Evolutionary conservation across 2,888 invertebrate species (phyloP), one percentile per base, ranked within the genome.

Genomic region (Piscicola geometra): DNA sequence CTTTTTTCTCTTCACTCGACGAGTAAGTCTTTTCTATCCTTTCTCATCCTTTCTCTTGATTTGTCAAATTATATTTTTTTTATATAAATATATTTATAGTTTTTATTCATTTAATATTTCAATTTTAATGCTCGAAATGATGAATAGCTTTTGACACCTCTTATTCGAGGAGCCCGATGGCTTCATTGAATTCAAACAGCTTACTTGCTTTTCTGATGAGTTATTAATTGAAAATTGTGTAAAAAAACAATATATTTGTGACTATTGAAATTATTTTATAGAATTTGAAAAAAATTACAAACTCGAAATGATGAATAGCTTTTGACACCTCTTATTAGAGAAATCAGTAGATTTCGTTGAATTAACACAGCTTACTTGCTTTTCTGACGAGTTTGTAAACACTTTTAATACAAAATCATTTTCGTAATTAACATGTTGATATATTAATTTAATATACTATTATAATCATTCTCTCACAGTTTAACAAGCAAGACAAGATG

Each of bases 111-210:
- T 41, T 15, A 41, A 41, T 9, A 41, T 56, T 25, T 25, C 21
- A 18, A 5, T 56, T 56, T 15, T 15, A 56, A 56, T 18, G 25
- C 60, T 56, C 60, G 60, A 56, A 25, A 32, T 71, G 71, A 71
- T 71, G 71, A 71, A 52, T 47, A 52, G 71, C 50, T 52, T 69
- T 70, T 71, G 71, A 71, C 71, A 71, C 71, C 71, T 71, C 71
- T 71, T 71, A 71, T 71, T 32, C 30, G 32, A 50, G 32, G 33
- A 71, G 5, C 28, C 50, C 15, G 5, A n/a, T 25, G 60, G 60
- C n/a, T 56, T 52, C 71, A 50, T 36, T 71, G 71, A 71, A 71
- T 71, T 32, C 47, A 71, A 28, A 47, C 30, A 25, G 71, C 71
- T 71, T 71, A 70, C 30, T 30, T 52, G 68, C 68, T 67, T 30